phyloP scores from a whole-genome alignment of 2,113 vertebrate genomes.

The Piprites chloris region DNA sequence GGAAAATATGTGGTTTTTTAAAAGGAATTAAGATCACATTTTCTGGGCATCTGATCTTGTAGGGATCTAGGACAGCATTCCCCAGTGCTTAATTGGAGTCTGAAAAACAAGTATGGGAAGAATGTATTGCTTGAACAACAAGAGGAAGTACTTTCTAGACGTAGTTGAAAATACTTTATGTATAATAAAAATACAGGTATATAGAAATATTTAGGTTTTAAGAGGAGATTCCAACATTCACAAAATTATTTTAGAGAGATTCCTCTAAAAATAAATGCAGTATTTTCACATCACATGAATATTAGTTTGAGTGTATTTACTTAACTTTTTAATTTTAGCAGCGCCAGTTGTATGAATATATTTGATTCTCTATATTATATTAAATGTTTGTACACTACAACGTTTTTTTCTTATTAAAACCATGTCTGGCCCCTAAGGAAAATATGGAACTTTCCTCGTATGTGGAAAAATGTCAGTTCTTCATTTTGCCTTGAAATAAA shows the following conservation, averaged over 20 bases:
- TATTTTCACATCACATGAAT: neutral
- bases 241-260: neutral
- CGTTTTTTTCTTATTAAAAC: neutral
- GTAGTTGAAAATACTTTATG: neutral
- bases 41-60: neutral
- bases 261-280: neutral
- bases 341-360: neutral
- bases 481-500: neutral
- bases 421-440: neutral
- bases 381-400: neutral
- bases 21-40: neutral
- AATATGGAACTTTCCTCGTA: neutral
- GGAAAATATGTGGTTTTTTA: neutral
- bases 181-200: neutral
- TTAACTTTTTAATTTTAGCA: neutral
- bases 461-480: neutral
- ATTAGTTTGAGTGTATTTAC: neutral
- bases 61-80: neutral
- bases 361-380: neutral
- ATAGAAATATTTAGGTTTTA: neutral
- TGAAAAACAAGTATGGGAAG: neutral
- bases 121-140: neutral
- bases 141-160: neutral
- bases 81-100: accelerated
- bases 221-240: neutral